Percentiles rank a stretch among this genome's conserved stretches.
phyloP scores from a whole-genome alignment of 1,140 invertebrate species.

The Zaprionus ghesquierei region DNA sequence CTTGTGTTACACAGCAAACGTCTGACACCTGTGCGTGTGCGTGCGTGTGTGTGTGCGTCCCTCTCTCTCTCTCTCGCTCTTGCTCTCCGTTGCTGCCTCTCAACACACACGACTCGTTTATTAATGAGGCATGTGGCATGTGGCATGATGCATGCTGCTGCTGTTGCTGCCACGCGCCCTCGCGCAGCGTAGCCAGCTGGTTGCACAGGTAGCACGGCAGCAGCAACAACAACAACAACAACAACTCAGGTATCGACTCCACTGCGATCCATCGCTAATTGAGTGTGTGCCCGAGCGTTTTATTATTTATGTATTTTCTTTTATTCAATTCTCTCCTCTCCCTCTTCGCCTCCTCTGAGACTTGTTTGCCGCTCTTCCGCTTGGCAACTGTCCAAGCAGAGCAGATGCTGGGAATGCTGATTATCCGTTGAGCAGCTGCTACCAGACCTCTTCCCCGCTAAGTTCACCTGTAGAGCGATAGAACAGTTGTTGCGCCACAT shows the following conservation, averaged over 20 bases:
- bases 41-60: not conserved
- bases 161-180: constrained; percentile 28
- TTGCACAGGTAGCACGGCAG: constrained; percentile 15
- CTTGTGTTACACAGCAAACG: constrained; percentile 35
- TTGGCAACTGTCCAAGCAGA: constrained; percentile 34
- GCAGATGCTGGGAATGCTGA: too few species aligned
- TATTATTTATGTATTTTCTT: constrained; percentile 51
- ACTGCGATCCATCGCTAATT: constrained; percentile 35
- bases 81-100: not conserved
- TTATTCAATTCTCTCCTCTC: constrained; percentile 7
- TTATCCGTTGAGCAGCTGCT: too few species aligned
- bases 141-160: not conserved
- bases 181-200: constrained; percentile 22
- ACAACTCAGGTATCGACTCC: constrained; percentile 24
- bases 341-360: not conserved
- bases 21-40: constrained; percentile 42
- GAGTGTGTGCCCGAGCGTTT: constrained; percentile 44
- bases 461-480: too few species aligned
- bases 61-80: not conserved
- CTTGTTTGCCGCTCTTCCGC: not conserved
- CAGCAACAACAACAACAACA: not conserved
- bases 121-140: constrained; percentile 29
- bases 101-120: constrained; percentile 21
- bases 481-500: too few species aligned
- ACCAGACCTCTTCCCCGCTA: too few species aligned